Conservation (phyloP, 2,888 invertebrate genomes). For the Mesoligia furuncula region DNA sequence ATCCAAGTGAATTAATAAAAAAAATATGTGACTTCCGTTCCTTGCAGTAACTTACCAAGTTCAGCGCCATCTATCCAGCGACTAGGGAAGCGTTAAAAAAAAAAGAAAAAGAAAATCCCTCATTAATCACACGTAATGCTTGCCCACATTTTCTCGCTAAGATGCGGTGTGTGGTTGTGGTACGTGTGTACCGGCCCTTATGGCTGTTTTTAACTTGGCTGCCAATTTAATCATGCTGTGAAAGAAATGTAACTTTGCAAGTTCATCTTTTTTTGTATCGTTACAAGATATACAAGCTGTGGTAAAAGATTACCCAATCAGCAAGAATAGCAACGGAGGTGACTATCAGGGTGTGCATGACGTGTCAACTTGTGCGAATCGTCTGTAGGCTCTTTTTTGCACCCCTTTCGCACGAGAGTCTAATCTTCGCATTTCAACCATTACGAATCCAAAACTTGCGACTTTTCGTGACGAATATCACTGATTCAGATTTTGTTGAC, state of each 20-base stretch:
- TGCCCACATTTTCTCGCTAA: neutral
- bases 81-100: no score
- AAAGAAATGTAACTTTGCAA: neutral
- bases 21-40: no score
- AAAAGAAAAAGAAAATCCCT: no score
- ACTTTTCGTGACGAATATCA: neutral
- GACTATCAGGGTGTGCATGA: neutral
- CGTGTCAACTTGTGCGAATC: no score
- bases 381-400: neutral
- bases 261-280: neutral
- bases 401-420: no score
- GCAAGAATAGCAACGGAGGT: neutral
- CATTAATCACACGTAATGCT: neutral
- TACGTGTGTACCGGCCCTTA: no score
- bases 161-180: neutral
- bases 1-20: no score
- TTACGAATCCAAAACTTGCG: neutral
- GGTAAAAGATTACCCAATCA: neutral
- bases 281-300: neutral
- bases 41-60: no score
- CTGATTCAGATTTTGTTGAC: neutral
- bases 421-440: neutral
- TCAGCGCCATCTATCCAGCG: no score
- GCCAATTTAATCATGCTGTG: neutral
- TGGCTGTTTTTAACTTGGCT: neutral